Conservation (phyloP, 53 echinoderm and acorn worm genomes). For the Paracentrotus lividus region DNA sequence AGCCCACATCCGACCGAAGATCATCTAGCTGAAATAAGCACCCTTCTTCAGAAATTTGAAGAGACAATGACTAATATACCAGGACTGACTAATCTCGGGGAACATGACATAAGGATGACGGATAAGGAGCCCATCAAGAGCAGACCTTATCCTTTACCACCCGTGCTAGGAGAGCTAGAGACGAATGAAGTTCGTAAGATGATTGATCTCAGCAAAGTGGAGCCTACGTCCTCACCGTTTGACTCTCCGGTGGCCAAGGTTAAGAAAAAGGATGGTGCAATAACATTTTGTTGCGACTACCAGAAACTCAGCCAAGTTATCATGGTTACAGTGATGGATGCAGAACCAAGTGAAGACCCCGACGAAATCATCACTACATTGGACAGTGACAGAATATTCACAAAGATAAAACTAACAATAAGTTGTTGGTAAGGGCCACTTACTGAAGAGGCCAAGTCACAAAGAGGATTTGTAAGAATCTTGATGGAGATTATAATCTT, state of each 20-base stretch:
- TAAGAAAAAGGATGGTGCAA: constrained; percentile 65
- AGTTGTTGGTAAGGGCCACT: constrained; percentile 75
- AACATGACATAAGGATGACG: constrained; percentile 41
- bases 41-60: neutral
- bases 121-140: constrained; percentile 34
- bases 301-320: constrained; percentile 59
- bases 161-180: constrained; percentile 14
- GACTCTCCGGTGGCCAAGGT: constrained; percentile 68
- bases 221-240: constrained; percentile 66
- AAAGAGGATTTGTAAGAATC: constrained; percentile 65
- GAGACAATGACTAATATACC: constrained; percentile 48
- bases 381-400: constrained; percentile 10
- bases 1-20: constrained; percentile 1
- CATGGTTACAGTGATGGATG: constrained; percentile 59
- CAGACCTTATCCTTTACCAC: constrained; percentile 62
- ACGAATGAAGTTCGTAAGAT: constrained; percentile 52
- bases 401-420: constrained; percentile 56
- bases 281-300: constrained; percentile 45
- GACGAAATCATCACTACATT: constrained; percentile 62
- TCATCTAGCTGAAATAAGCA: neutral
- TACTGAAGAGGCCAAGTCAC: constrained; percentile 31
- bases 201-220: constrained; percentile 60
- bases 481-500: constrained; percentile 66
- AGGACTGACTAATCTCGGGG: constrained; percentile 38
- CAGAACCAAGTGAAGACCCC: constrained; percentile 61